Conservation (phyloP, 1,140 invertebrate genomes). For the Trissolcus basalis region DNA sequence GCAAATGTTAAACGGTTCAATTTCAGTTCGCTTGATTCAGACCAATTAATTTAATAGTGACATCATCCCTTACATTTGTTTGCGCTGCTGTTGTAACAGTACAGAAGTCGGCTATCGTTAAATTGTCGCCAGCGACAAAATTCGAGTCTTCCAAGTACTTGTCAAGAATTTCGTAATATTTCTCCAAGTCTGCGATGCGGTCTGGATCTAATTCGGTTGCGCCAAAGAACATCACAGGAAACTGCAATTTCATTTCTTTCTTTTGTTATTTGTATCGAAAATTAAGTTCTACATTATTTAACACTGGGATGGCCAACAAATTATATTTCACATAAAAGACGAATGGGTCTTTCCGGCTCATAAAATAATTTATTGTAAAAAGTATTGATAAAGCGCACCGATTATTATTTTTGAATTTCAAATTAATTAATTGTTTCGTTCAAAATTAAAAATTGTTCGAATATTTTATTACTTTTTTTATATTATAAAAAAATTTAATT, state of each 20-base stretch:
- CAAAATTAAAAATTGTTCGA: too few relatives aligned
- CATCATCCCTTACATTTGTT: conserved; percentile 16
- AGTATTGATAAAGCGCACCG: too few relatives aligned
- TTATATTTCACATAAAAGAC: too few relatives aligned
- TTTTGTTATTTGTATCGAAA: neutral
- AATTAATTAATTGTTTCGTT: too few relatives aligned
- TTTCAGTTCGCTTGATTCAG: neutral
- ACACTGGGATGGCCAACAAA: too few relatives aligned
- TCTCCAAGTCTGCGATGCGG: conserved; percentile 11
- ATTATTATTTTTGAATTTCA: too few relatives aligned
- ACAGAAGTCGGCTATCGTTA: conserved; percentile 39
- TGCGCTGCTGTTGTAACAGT: conserved; percentile 3
- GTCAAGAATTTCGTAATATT: conserved; percentile 21
- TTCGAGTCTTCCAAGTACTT: conserved; percentile 18
- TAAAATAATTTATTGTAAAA: too few relatives aligned
- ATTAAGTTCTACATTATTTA: too few relatives aligned
- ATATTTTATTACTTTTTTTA: too few relatives aligned
- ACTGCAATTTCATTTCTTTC: conserved; percentile 9
- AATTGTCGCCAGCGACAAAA: conserved; percentile 24
- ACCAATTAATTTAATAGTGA: too few relatives aligned
- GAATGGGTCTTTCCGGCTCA: too few relatives aligned
- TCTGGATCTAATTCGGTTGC: conserved; percentile 17
- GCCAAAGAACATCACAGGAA: conserved; percentile 1
- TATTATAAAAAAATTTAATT: too few relatives aligned
- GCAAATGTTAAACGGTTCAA: neutral